Base-by-base conservation (phyloP, 2,113 vertebrate genomes). In the Nipponia nippon region DNA sequence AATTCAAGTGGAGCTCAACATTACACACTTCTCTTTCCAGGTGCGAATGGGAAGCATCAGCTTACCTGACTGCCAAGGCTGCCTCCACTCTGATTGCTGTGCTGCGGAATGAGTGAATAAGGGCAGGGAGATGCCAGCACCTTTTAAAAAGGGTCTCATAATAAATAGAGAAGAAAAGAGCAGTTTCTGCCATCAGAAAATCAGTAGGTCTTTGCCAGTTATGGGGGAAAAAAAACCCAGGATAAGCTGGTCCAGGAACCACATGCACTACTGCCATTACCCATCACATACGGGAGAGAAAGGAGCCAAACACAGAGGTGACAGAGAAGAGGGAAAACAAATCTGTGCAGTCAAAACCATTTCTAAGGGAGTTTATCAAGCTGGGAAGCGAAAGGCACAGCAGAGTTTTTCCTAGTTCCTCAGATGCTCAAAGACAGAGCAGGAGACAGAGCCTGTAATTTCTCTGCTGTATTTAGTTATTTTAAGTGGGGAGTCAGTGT, bases 401-500 rank as follows among this genome's bases (percentile, higher is more conserved):
- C 50, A 65, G 53, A 73, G 53, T 13, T 93, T 83, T 46, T 26
- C 62, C 62, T 59, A 32, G 32, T 10, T 89, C 52, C 32, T 93
- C 69, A 16, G 88, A 50, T 44, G 21, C 63, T 61, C 42, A 11
- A 38, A 76, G 73, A 53, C 62, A 32, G 63, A 80, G 69, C 46
- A 32, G 4, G 46, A 95, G 75, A 42, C n/a, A 66, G 85, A 93
- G 83, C 47, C 83, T 89, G 38, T 83, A 83, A 94, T 92, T 93
- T 78, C 88, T 82, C 65, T 71, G 63, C 56, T 75, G 83, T 3
- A 0, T 94, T 91, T 46, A 23, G 59, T 79, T 87, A 52, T 59
- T 80, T 91, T 47, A 86, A 93, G 70, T 16, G 71, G 16, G 55
- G 71, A 81, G 25, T 46, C 47, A 36, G 78, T 2, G 22, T 62